Evolutionary conservation across 2,888 invertebrate species (phyloP), one percentile per base, ranked within the genome.

Genomic region (Galerucella pusilla): DNA sequence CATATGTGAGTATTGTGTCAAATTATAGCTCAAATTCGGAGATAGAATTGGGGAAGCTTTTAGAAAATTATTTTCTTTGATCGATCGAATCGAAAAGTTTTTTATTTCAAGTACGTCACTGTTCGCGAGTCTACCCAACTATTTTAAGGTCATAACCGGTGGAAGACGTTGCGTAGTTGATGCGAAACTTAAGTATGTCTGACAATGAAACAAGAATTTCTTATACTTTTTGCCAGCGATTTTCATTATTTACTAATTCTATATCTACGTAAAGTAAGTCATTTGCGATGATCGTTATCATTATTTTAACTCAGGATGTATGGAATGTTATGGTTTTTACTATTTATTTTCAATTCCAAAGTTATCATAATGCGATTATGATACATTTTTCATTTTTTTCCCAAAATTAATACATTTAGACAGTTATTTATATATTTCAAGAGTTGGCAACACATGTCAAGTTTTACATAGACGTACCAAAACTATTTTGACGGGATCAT

Each of bases 131-230:
- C 63, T 63, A 63, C 63, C 25, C 42, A 63, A 63, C 63, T 35
- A 63, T 63, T 63, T 63, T 63, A 35, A 63, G 63, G 63, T 63
- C 63, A 42, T 63, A 63, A 63, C 63, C 35, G 63, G n/a, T 63
- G 63, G 42, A 63, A 63, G 35, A 63, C 42, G 63, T 14, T 42
- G 35, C 63, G 42, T 63, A 14, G 35, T 35, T 16, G 63, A 63
- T 63, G 63, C 63, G 63, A 45, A 63, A n/a, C 63, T 63, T 63
- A n/a, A 45, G 63, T 63, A 63, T 42, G 42, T 63, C 63, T 63
- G 45, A 63, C 63, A 63, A 63, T 63, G 42, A 63, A 28, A 61
- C 14, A 61, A 35, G 35, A 61, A 63, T 35, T 35, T 42, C 16
- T 14, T 16, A 20, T 20, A 14, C 35, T 63, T 63, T 63, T 63